Evolutionary conservation across 2,797 vertebrate species (phyloP).

Genomic region (Pogoniulus pusillus): DNA sequence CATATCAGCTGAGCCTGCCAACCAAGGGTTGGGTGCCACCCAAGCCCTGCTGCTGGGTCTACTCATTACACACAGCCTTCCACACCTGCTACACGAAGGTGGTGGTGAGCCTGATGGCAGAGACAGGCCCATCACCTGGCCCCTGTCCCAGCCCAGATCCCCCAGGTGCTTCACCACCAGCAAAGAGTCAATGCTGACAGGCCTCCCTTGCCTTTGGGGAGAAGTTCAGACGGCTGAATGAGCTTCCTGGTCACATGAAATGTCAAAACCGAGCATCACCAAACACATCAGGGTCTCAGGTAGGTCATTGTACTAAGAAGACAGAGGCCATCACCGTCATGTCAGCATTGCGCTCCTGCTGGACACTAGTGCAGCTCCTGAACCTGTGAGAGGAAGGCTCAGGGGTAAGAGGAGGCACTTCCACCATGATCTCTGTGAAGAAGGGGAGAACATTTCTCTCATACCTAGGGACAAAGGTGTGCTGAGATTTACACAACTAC

Average conservation of each 20-base stretch:
- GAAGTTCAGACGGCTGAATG: background rate
- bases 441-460: background rate
- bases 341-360: background rate
- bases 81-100: background rate
- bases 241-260: background rate
- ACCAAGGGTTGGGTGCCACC: background rate
- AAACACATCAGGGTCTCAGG: background rate
- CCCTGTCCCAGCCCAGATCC: background rate
- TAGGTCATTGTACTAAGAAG: background rate
- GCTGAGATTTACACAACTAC: background rate
- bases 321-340: background rate
- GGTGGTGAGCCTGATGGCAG: background rate
- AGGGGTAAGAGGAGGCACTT: background rate
- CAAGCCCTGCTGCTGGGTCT: background rate
- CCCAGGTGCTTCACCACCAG: background rate
- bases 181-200: background rate
- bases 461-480: background rate
- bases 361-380: background rate
- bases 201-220: background rate
- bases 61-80: background rate
- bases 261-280: background rate
- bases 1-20: background rate
- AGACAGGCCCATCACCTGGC: background rate
- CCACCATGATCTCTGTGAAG: background rate
- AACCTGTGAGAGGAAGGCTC: background rate